Evolutionary conservation across 2,888 invertebrate species (phyloP).

Genomic region (Xestia c-nigrum): DNA sequence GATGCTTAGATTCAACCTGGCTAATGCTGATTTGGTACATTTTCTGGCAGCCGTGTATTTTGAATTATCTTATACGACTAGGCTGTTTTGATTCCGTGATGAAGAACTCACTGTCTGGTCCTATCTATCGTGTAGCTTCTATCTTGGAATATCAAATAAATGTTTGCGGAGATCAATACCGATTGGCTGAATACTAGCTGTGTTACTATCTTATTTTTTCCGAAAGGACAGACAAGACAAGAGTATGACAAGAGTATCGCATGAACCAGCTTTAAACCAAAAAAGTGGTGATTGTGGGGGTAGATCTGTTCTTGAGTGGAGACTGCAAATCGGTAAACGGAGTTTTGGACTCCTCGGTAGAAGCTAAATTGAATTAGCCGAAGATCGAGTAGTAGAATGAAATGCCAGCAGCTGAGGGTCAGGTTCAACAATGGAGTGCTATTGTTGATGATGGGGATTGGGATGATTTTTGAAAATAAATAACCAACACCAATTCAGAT

Average conservation of each 20-base stretch:
- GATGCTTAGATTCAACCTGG: background rate
- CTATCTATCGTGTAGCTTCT: no score
- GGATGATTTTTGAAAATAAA: background rate
- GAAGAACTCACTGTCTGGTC: background rate
- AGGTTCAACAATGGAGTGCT: background rate
- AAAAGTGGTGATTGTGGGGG: background rate
- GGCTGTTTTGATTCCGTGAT: background rate
- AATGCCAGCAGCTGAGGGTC: no score
- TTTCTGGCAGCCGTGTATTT: background rate
- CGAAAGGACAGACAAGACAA: no score
- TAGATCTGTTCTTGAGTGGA: background rate
- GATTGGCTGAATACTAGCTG: background rate
- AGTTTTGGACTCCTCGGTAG: background rate
- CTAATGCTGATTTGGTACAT: background rate
- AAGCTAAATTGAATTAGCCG: background rate
- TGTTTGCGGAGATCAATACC: background rate
- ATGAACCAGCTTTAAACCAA: background rate
- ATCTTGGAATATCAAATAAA: background rate
- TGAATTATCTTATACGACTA: background rate
- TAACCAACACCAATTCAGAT: background rate
- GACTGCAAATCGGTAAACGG: background rate
- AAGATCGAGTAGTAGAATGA: background rate
- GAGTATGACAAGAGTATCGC: background rate
- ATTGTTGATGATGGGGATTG: background rate
- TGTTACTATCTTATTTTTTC: background rate